phyloP scores from a whole-genome alignment of 1,140 invertebrate genomes.

The Delia radicum region DNA sequence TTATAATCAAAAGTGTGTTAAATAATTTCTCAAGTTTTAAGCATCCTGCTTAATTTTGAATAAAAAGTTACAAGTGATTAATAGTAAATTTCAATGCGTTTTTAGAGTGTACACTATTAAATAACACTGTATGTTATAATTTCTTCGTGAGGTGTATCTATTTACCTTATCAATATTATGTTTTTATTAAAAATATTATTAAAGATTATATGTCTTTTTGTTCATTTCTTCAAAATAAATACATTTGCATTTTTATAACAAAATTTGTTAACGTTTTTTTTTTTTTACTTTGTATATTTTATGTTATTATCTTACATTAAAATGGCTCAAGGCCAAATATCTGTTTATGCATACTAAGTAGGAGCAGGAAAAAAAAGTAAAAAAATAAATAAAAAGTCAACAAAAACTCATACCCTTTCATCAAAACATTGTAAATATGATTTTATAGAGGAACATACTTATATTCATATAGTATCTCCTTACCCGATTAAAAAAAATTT shows the following conservation, averaged over 20 bases:
- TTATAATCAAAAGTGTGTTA: too few relatives aligned
- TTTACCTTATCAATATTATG: not conserved
- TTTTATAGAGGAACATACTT: not conserved
- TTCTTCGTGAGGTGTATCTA: too few relatives aligned
- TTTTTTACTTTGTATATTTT: not conserved
- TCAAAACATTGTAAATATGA: not conserved
- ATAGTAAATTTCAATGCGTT: too few relatives aligned
- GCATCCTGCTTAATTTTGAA: too few relatives aligned
- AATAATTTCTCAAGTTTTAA: too few relatives aligned
- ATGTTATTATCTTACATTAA: not conserved
- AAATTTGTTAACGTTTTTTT: not conserved
- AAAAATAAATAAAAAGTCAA: not conserved
- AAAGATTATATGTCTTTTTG: not conserved
- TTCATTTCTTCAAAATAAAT: not conserved
- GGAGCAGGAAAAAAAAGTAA: not conserved
- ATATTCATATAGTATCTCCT: too few relatives aligned
- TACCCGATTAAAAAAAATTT: too few relatives aligned
- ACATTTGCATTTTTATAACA: not conserved
- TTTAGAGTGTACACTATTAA: too few relatives aligned
- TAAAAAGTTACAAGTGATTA: too few relatives aligned
- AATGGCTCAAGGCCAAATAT: slow-evolving; percentile 3
- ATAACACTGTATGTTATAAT: too few relatives aligned
- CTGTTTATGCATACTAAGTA: slow-evolving; percentile 1
- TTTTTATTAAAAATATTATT: not conserved
- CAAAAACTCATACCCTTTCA: not conserved